Evolutionary conservation across 2,797 vertebrate species (phyloP).

Genomic region (Cyprinella venusta): DNA sequence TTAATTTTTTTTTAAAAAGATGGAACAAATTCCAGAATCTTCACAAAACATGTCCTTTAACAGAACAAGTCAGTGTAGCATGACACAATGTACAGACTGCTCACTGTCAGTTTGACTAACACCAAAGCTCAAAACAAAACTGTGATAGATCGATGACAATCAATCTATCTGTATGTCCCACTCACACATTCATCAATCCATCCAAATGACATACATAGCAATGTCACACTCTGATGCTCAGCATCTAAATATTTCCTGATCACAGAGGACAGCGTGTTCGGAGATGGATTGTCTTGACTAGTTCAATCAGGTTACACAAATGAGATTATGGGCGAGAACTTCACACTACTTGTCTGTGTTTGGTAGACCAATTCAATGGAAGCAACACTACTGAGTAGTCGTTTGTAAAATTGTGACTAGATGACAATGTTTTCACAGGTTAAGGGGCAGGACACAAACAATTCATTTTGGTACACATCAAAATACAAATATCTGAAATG

Average conservation of each 20-base stretch:
- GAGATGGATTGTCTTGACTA: constrained; percentile 62
- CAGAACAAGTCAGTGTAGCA: constrained; percentile 73
- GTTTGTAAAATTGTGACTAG: constrained; percentile 2
- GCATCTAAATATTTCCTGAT: constrained; percentile 78
- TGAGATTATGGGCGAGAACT: neutral
- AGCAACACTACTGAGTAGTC: neutral
- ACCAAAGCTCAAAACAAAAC: constrained; percentile 74
- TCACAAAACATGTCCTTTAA: constrained; percentile 71
- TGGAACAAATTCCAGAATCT: constrained; percentile 68
- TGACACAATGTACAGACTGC: constrained; percentile 74
- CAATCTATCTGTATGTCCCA: neutral
- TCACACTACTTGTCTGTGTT: constrained; percentile 17
- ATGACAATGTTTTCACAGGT: constrained; percentile 63
- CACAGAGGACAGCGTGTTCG: constrained; percentile 68
- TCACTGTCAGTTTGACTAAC: constrained; percentile 67
- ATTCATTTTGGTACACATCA: constrained; percentile 63
- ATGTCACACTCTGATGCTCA: constrained; percentile 77
- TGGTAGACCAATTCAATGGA: constrained; percentile 10
- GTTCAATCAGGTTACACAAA: constrained; percentile 10
- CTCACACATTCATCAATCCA: constrained; percentile 24
- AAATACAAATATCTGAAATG: constrained; percentile 70
- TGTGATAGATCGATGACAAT: constrained; percentile 57
- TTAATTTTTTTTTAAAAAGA: constrained; percentile 65
- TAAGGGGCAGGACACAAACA: constrained; percentile 72
- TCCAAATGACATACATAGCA: constrained; percentile 68